Conservation (phyloP, 2,797 vertebrate genomes). For the Microctenopoma lineatum region DNA sequence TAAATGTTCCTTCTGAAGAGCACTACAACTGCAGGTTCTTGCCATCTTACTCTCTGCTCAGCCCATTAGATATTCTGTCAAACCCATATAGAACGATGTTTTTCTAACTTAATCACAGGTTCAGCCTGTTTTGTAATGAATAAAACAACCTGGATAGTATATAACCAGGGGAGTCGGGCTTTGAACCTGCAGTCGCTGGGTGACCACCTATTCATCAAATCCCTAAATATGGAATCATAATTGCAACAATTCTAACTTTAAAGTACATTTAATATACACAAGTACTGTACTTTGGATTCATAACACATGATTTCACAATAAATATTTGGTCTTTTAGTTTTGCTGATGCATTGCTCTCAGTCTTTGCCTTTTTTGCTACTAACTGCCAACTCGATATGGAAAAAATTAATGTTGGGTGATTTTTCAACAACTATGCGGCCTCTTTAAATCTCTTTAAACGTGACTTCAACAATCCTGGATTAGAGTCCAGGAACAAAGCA, state of each 20-base stretch:
- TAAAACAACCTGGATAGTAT: no score
- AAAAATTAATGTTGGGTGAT: no score
- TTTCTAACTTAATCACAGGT: neutral
- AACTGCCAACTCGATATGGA: no score
- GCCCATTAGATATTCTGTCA: slow-evolving; percentile 17
- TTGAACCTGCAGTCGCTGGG: no score
- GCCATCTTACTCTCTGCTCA: slow-evolving; percentile 4
- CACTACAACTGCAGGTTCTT: neutral
- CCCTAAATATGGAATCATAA: neutral
- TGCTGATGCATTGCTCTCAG: no score
- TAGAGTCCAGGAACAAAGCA: slow-evolving; percentile 3
- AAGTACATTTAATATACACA: neutral
- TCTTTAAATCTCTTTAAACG: slow-evolving; percentile 12
- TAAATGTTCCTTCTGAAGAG: no score
- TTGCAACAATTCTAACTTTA: neutral
- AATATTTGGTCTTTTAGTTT: no score
- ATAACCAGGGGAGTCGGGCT: no score
- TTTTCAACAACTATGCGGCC: neutral
- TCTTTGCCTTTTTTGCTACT: no score
- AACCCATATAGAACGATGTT: slow-evolving; percentile 9
- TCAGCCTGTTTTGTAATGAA: slow-evolving; percentile 3
- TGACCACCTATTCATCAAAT: no score
- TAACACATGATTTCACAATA: no score
- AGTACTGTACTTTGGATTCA: no score
- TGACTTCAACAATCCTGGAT: slow-evolving; percentile 18